Conservation (phyloP, 2,113 vertebrate species). For the Alligator sinensis region DNA sequence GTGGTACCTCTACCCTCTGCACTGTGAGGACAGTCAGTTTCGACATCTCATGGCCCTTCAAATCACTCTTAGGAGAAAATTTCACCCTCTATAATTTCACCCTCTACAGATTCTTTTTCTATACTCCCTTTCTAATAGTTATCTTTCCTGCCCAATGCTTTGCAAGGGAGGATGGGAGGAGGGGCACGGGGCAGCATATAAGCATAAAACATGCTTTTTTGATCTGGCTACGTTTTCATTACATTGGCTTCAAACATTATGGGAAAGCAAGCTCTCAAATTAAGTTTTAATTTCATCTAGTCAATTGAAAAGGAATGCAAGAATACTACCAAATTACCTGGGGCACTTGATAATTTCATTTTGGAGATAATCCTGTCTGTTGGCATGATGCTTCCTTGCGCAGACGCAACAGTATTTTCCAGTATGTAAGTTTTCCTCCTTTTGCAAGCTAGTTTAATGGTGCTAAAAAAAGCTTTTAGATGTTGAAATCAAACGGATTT, state of each 20-base stretch:
- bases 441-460: not conserved
- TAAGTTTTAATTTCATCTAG: not conserved
- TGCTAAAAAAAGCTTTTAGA: not conserved
- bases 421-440: not conserved
- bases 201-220: not conserved
- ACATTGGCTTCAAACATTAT: not conserved
- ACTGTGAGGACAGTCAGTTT: not conserved
- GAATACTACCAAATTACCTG: not conserved
- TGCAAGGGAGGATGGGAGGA: not conserved
- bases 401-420: not conserved
- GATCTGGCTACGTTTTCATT: not conserved
- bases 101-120: not conserved
- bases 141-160: not conserved
- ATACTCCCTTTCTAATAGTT: not conserved
- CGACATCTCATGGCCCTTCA: not conserved
- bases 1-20: not conserved
- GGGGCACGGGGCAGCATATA: not conserved
- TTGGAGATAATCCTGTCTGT: not conserved
- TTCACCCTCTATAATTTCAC: not conserved
- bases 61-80: not conserved
- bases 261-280: conserved; percentile 2
- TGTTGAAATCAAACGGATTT: not conserved
- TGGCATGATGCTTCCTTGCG: not conserved
- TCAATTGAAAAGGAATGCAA: not conserved
- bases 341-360: not conserved